Evolutionary conservation across 2,888 invertebrate species (phyloP), one percentile per base, ranked within the genome.

Genomic region (Troides oblongomaculatus): DNA sequence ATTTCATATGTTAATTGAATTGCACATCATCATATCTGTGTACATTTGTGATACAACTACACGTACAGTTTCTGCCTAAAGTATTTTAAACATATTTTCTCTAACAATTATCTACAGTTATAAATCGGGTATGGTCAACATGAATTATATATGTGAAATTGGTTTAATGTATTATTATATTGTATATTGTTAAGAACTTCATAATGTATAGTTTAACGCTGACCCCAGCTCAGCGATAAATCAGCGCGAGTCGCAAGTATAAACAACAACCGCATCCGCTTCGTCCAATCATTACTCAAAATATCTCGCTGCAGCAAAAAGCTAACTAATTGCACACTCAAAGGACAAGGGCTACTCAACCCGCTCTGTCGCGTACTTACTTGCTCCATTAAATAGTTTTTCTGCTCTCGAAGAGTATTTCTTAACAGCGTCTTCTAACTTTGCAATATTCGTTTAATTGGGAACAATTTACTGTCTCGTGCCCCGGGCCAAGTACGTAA

Each of bases 361-460:
- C 79, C 79, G 77, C 80, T 84, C 87, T 85, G 86, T 88, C 85
- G 83, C 85, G 84, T 89, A 90, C 90, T 85, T 89, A 90, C 90
- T 92, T 89, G 88, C 88, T 87, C 89, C 91, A 88, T 91, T 87
- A 85, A 85, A 84, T 85, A 86, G 86, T 88, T 89, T 88, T 90
- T 87, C 85, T 83, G 78, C 81, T 81, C 81, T 78, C 78, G 74
- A 76, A 81, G 75, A 81, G 81, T 82, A 81, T 81, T 73, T 72
- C 72, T 72, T 70, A 76, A 73, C 72, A 73, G 73, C 74, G 71
- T 74, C 74, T 75, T 72, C 68, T 57, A 75, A 70, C 68, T 71
- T 74, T 73, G 21, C 62, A 63, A 75, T 79, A 78, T 78, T 79
- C 80, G 79, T 79, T 80, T 74, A 75, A 72, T 74, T 74, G 74